phyloP scores from a whole-genome alignment of 2,888 invertebrate species.

The Agonopterix arenella region DNA sequence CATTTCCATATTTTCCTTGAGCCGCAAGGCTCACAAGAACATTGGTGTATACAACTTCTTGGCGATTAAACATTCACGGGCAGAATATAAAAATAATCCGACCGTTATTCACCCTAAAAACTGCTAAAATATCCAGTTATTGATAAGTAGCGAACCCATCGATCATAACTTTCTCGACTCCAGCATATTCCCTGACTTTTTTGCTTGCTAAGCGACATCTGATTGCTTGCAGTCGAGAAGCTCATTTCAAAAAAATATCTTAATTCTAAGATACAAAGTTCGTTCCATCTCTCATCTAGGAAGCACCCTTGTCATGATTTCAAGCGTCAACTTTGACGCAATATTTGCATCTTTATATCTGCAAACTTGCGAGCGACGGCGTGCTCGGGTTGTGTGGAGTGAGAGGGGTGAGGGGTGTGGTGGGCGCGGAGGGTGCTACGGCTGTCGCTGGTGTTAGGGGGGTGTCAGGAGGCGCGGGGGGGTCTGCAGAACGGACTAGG shows the following conservation, averaged over 20 bases:
- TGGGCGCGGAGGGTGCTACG: conserved; percentile 47
- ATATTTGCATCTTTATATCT: conserved; percentile 35
- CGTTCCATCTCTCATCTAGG: not conserved
- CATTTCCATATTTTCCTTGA: too few species aligned
- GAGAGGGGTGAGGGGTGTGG: conserved; percentile 53
- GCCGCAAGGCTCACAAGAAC: too few species aligned
- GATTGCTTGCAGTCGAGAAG: too few species aligned
- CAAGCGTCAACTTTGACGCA: conserved; percentile 4
- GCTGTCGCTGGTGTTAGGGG: conserved; percentile 48
- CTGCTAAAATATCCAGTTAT: too few species aligned
- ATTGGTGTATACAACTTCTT: too few species aligned
- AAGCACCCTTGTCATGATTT: not conserved
- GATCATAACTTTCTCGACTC: too few species aligned
- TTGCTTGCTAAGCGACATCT: too few species aligned
- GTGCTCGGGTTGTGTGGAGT: conserved; percentile 44
- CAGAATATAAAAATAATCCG: too few species aligned
- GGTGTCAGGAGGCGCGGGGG: conserved; percentile 34
- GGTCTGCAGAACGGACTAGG: conserved; percentile 82
- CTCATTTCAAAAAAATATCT: not conserved
- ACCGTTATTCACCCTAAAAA: too few species aligned
- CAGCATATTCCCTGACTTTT: too few species aligned
- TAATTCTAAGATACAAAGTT: not conserved
- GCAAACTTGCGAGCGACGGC: conserved; percentile 50
- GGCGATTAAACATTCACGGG: too few species aligned
- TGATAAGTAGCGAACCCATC: too few species aligned